Conservation (phyloP, 1,140 invertebrate genomes). For the Drosophila grimshawi region DNA sequence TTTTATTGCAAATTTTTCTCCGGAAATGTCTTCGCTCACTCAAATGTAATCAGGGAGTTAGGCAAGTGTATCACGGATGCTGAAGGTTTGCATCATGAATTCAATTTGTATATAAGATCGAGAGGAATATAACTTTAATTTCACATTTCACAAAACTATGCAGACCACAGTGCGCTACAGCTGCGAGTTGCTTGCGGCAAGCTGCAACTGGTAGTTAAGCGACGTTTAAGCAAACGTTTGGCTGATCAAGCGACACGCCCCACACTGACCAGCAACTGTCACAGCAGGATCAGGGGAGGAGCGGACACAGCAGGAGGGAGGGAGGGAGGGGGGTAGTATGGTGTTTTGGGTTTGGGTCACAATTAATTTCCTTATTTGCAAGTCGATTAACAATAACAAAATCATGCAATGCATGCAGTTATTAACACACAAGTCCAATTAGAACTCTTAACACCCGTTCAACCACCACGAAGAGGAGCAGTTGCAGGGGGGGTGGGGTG, state of each 20-base stretch:
- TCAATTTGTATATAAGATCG: too few relatives aligned
- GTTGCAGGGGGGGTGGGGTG: background rate
- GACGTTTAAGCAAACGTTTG: constrained; percentile 43
- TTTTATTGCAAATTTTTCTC: too few relatives aligned
- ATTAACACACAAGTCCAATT: constrained; percentile 57
- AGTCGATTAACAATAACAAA: constrained; percentile 34
- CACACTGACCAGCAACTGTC: background rate
- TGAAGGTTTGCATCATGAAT: too few relatives aligned
- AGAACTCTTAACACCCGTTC: constrained; percentile 42
- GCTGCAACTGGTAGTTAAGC: constrained; percentile 26
- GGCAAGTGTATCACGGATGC: too few relatives aligned
- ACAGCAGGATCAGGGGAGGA: too few relatives aligned
- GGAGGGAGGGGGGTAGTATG: background rate
- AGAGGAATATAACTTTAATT: too few relatives aligned
- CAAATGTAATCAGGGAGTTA: too few relatives aligned
- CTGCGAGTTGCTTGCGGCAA: background rate
- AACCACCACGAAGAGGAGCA: background rate
- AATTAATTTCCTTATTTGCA: constrained; percentile 16
- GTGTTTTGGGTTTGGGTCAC: background rate
- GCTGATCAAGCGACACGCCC: constrained; percentile 11
- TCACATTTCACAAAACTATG: too few relatives aligned
- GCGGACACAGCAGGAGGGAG: too few relatives aligned
- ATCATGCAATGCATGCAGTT: constrained; percentile 23
- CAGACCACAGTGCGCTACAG: constrained; percentile 14
- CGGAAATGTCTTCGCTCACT: too few relatives aligned